Evolutionary conservation across 2,797 vertebrate species (phyloP).

Genomic region (Pantherophis vulpinus): DNA sequence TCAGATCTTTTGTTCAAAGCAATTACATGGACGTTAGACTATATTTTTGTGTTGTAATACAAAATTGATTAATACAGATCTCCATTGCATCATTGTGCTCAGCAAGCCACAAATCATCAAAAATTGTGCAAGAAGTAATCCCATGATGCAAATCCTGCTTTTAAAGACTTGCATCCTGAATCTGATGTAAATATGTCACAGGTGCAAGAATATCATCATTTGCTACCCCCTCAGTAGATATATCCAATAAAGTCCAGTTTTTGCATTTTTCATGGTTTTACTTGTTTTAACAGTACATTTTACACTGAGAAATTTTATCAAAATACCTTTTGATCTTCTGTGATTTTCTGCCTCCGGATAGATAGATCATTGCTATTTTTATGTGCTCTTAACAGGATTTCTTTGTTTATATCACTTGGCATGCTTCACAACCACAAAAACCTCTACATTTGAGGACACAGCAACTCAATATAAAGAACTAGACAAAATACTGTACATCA

Average conservation of each 20-base stretch:
- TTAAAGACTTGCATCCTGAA: neutral
- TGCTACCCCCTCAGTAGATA: neutral
- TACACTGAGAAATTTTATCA: neutral
- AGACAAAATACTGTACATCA: neutral
- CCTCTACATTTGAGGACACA: neutral
- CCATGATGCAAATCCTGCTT: neutral
- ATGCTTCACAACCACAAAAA: neutral
- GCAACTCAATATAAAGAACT: neutral
- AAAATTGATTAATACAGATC: neutral
- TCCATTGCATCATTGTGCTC: neutral
- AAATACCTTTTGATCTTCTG: neutral
- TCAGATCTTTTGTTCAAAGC: slow-evolving; percentile 21
- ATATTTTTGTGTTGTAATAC: slow-evolving; percentile 19
- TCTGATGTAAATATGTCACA: neutral
- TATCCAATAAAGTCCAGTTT: slow-evolving; percentile 1
- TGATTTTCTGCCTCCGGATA: neutral
- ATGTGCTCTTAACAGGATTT: neutral
- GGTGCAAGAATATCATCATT: neutral
- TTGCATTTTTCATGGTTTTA: neutral
- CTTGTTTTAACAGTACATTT: neutral
- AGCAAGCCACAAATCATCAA: neutral
- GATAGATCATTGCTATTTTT: neutral
- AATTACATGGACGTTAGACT: slow-evolving; percentile 34
- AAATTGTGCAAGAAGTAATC: neutral
- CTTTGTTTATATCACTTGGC: neutral